Conservation (phyloP, 37 sponge, comb jelly and placozoan genomes). For the Chondrilla cf. caribensis region DNA sequence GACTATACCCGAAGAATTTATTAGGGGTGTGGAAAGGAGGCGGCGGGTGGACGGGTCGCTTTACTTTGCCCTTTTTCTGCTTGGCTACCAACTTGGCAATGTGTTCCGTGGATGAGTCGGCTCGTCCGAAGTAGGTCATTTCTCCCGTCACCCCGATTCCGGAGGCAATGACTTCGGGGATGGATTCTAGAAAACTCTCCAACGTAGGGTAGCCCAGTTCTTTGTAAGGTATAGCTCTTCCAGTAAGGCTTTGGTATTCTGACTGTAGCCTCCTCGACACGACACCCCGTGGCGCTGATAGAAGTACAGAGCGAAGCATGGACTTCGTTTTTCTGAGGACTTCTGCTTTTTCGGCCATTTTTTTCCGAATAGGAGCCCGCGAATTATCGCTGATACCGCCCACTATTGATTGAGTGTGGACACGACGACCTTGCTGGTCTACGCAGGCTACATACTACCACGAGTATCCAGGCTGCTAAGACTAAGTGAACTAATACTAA, state of each 20-base stretch:
- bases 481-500: too few relatives aligned
- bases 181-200: conserved; percentile 36
- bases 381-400: neutral
- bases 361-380: neutral
- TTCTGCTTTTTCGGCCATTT: conserved; percentile 14
- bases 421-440: too few relatives aligned
- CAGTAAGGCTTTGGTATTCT: conserved; percentile 50
- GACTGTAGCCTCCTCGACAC: neutral
- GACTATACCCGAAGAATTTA: neutral
- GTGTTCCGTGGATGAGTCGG: conserved; percentile 44
- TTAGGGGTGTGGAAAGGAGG: neutral
- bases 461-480: too few relatives aligned
- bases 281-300: conserved; percentile 71
- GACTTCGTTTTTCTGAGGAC: conserved; percentile 20
- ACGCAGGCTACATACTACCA: too few relatives aligned
- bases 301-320: conserved; percentile 45
- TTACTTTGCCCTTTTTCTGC: conserved; percentile 64
- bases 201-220: conserved; percentile 40
- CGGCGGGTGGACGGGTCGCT: neutral
- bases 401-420: neutral
- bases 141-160: conserved; percentile 33
- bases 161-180: conserved; percentile 53
- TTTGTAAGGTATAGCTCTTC: conserved; percentile 38
- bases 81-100: conserved; percentile 52
- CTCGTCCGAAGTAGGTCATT: conserved; percentile 39